Evolutionary conservation across 2,797 vertebrate genomes (phyloP).

Genomic region (Geotrypetes seraphini): DNA sequence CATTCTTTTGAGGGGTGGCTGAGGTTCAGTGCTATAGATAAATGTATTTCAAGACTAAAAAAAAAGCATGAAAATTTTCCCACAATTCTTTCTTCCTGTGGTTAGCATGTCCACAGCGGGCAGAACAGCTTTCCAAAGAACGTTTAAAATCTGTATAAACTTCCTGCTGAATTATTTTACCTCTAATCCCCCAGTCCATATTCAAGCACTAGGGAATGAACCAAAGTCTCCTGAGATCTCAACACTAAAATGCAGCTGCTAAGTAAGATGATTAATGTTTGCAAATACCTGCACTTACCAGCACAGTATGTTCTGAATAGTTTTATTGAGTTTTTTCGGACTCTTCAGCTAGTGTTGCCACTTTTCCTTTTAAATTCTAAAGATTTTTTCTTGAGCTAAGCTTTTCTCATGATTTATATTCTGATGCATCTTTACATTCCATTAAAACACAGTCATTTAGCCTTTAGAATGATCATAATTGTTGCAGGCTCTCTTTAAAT

Average conservation of each 20-base stretch:
- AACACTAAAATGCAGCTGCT: constrained; percentile 13
- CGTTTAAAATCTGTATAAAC: constrained; percentile 17
- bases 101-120: constrained; percentile 12
- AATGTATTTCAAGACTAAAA: too few relatives aligned
- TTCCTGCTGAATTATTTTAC: constrained; percentile 24
- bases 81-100: constrained; percentile 1
- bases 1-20: too few relatives aligned
- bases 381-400: constrained; percentile 30
- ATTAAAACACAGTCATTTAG: constrained; percentile 19
- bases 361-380: too few relatives aligned
- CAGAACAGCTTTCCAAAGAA: constrained; percentile 11
- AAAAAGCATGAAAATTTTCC: too few relatives aligned
- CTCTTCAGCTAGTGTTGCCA: constrained; percentile 6
- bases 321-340: constrained; percentile 28
- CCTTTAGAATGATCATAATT: constrained; percentile 19
- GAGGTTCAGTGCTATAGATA: too few relatives aligned
- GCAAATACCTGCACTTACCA: constrained; percentile 21
- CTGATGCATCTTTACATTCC: constrained; percentile 1
- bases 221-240: constrained; percentile 17
- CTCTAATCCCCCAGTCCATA: constrained; percentile 6
- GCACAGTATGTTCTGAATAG: constrained; percentile 22
- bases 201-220: constrained; percentile 16
- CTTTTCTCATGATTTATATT: constrained; percentile 17
- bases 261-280: constrained; percentile 31
- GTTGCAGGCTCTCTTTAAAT: constrained; percentile 21